phyloP scores from a whole-genome alignment of 2,888 invertebrate genomes.

The Muscina levida region DNA sequence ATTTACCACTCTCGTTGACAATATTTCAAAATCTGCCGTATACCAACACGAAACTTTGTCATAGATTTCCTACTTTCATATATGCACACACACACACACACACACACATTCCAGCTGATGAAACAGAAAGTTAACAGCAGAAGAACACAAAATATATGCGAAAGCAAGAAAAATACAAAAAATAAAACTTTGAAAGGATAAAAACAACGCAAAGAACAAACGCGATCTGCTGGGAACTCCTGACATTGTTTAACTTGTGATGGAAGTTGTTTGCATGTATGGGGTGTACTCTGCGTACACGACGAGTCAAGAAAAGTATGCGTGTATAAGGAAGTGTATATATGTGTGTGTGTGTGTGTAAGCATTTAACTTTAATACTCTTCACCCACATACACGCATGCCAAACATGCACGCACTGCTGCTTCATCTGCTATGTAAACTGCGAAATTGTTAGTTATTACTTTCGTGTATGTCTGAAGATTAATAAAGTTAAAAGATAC shows the following conservation, averaged over 20 bases:
- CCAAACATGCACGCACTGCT: too few species aligned
- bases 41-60: too few species aligned
- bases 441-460: not conserved
- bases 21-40: not conserved
- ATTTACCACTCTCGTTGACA: not conserved
- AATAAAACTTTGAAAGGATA: too few species aligned
- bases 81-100: too few species aligned
- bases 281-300: too few species aligned
- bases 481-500: constrained; percentile 24
- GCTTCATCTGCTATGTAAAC: too few species aligned
- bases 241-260: constrained; percentile 14
- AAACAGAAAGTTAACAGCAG: not conserved
- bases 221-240: not conserved
- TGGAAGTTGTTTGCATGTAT: constrained; percentile 1
- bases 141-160: not conserved
- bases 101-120: not conserved
- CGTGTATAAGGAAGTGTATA: too few species aligned
- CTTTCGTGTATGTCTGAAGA: not conserved
- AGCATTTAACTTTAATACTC: too few species aligned
- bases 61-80: not conserved
- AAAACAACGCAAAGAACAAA: too few species aligned
- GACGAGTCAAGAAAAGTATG: too few species aligned
- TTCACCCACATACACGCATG: too few species aligned
- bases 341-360: too few species aligned
- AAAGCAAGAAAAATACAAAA: not conserved